phyloP scores from a whole-genome alignment of 2,888 invertebrate species.

The Cerastis rubricosa region DNA sequence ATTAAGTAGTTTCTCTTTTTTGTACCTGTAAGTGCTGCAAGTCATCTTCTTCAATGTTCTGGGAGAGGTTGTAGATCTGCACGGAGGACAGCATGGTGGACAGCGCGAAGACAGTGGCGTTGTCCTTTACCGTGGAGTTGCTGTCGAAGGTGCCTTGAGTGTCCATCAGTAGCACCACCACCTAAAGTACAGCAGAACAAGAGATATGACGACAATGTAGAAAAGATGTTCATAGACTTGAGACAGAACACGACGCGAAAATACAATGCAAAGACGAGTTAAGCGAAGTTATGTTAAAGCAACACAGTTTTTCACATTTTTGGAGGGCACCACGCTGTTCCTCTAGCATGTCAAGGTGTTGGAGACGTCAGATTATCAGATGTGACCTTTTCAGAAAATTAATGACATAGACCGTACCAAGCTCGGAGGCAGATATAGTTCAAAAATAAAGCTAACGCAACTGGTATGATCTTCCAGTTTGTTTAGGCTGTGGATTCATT shows the following conservation, averaged over 20 bases:
- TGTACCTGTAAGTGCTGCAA: constrained; percentile 96
- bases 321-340: neutral
- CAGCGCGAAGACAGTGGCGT: constrained; percentile 99
- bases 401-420: neutral
- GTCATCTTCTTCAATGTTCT: constrained; percentile 99
- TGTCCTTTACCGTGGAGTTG: constrained; percentile 99
- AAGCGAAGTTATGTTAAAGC: neutral
- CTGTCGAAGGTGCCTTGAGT: constrained; percentile 99
- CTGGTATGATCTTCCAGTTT: neutral
- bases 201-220: neutral
- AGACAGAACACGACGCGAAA: neutral
- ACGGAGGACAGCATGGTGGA: constrained; percentile 99
- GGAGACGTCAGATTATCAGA: neutral
- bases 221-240: neutral
- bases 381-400: neutral
- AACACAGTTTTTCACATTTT: neutral
- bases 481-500: neutral
- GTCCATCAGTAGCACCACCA: constrained; percentile 97
- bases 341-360: neutral
- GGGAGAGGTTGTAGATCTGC: constrained; percentile 98
- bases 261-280: neutral
- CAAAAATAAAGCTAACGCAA: neutral
- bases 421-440: neutral
- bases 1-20: neutral
- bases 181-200: constrained; percentile 82